Evolutionary conservation across 2,888 invertebrate genomes (phyloP), one percentile per base, ranked within the genome.

Genomic region (Stenoptilia bipunctidactyla): DNA sequence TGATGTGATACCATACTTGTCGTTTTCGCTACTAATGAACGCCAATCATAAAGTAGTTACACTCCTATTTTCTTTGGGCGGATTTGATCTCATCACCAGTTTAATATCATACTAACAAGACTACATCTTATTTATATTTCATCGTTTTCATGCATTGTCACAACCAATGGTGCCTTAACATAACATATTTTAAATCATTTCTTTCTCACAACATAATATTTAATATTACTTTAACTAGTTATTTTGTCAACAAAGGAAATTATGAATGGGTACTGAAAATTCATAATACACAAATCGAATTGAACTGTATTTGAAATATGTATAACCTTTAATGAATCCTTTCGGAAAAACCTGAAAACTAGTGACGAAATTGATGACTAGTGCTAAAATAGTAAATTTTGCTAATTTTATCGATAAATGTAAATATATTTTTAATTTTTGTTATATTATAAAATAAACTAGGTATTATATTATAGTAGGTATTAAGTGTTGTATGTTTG

Each of bases 361-460:
- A 47, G 51, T 52, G 59, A 58, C 53, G 56, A 55, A 57, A 58
- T 57, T 56, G 53, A 55, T 60, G 45, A 58, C 61, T 66, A 67
- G 68, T 69, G 64, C 67, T 70, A 75, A 73, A 74, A 70, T 79
- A 79, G 76, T 69, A 67, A 79, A 79, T 71, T n/a, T 77, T 75
- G 72, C 75, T 79, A 77, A 67, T 67, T 73, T 75, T 77, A 73
- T 75, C 63, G 61, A 68, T 76, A 69, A 80, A 61, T 83, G 83
- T 83, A 83, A 79, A 83, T 83, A 83, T 83, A 82, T 80, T 80
- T 20, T 80, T 83, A 83, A 83, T 79, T 79, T 20, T 80, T 82
- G 82, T 83, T 83, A 82, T 76, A 77, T 79, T 79, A 73, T 77
- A 76, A 76, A 72, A 65, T 65, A 75, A 79, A 76, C 76, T 82